Evolutionary conservation across 2,113 vertebrate genomes (phyloP).

Genomic region (Xenopus laevis): DNA sequence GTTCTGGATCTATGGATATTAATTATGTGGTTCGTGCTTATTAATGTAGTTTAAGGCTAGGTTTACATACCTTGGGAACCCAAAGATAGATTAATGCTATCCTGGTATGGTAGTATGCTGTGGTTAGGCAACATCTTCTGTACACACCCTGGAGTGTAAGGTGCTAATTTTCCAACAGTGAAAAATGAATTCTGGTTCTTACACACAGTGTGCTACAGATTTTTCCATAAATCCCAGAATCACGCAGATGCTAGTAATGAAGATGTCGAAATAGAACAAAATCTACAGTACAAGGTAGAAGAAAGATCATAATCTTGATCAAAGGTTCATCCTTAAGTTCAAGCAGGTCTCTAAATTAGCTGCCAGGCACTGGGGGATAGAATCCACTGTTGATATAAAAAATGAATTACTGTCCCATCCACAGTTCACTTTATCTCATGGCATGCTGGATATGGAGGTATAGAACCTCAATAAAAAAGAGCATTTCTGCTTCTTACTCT

Average conservation of each 20-base stretch:
- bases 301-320: conserved; percentile 42
- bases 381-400: conserved; percentile 39
- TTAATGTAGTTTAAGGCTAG: neutral
- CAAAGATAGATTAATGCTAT: neutral
- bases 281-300: conserved; percentile 40
- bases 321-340: conserved; percentile 43
- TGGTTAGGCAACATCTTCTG: neutral
- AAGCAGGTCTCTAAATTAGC: conserved; percentile 43
- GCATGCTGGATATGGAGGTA: conserved; percentile 36
- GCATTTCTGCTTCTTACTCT: conserved; percentile 27
- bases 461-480: conserved; percentile 41
- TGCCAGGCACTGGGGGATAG: conserved; percentile 32
- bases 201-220: conserved; percentile 31
- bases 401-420: conserved; percentile 43
- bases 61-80: neutral
- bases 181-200: conserved; percentile 35
- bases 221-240: conserved; percentile 38
- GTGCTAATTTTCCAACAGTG: neutral
- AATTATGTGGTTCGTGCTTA: neutral
- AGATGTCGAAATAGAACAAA: conserved; percentile 39
- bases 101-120: neutral
- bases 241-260: conserved; percentile 37
- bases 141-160: neutral
- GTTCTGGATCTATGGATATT: no score
- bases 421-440: conserved; percentile 43